Conservation (phyloP, 2,113 vertebrate species). For the Phylloscopus whistleri region DNA sequence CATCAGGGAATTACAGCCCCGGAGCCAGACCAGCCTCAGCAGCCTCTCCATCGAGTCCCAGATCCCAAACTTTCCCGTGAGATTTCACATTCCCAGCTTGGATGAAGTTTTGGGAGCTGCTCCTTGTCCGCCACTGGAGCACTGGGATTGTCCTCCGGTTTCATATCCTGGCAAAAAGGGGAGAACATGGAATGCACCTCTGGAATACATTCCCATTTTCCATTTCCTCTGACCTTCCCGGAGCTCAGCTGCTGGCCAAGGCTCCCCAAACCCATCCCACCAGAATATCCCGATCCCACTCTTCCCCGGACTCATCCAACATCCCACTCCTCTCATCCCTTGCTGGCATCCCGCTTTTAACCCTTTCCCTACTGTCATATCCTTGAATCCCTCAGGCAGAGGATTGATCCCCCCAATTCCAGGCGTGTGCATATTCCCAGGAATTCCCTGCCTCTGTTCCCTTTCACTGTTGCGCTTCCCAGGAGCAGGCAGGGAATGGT, state of each 20-base stretch:
- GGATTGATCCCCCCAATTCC: neutral
- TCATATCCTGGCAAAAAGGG: neutral
- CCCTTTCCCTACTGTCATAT: neutral
- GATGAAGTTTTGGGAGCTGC: neutral
- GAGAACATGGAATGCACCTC: neutral
- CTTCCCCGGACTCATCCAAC: neutral
- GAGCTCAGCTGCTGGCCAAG: neutral
- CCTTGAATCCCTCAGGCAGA: too few relatives aligned
- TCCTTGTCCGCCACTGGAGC: neutral
- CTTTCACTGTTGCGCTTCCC: neutral
- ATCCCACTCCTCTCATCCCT: neutral
- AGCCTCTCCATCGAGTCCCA: neutral
- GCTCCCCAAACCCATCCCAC: neutral
- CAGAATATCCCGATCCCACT: too few relatives aligned
- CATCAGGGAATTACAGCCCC: neutral
- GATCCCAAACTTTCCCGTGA: neutral
- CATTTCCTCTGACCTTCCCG: neutral
- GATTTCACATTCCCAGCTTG: neutral
- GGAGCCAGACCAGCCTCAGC: neutral
- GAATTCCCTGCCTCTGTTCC: neutral
- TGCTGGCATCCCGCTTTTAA: neutral
- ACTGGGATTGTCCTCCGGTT: neutral
- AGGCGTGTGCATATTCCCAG: fast-evolving
- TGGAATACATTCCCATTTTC: neutral
- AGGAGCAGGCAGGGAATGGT: neutral